phyloP scores from a whole-genome alignment of 1,140 invertebrate species.

The Cyphomyrmex costatus region DNA sequence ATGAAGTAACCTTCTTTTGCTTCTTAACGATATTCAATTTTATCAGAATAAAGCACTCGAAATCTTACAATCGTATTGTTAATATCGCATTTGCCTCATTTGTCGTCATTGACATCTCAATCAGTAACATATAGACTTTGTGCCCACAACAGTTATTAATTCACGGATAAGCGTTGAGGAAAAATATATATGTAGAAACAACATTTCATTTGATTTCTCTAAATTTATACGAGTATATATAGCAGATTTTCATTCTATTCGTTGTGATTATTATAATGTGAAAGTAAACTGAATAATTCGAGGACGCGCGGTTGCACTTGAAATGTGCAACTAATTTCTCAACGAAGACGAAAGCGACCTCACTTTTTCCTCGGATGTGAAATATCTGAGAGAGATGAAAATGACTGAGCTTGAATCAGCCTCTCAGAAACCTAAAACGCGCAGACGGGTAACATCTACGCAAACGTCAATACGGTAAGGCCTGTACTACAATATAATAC shows the following conservation, averaged over 20 bases:
- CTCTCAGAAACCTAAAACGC: neutral
- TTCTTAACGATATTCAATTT: slow-evolving; percentile 5
- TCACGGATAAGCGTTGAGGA: neutral
- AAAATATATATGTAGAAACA: slow-evolving; percentile 3
- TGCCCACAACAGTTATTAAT: slow-evolving; percentile 5
- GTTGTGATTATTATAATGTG: neutral
- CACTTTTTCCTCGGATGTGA: neutral
- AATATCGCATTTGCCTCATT: no score
- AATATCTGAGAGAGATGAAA: neutral
- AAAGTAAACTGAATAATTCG: neutral
- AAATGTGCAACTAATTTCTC: neutral
- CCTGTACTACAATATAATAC: no score
- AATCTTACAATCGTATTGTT: neutral
- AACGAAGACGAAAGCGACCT: neutral
- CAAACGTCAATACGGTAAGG: slow-evolving; percentile 23
- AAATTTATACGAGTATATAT: no score
- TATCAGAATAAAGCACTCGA: slow-evolving; percentile 26
- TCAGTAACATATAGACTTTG: slow-evolving; percentile 18
- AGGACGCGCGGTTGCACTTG: neutral
- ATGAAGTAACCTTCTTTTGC: neutral
- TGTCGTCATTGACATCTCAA: neutral
- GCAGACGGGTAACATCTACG: neutral
- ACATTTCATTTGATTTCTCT: neutral
- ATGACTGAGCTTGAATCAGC: neutral
- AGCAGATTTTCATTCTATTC: neutral